These are phyloP conservation scores for Escarpia spicata DNA, from an alignment of 2,888 invertebrate genomes.

Conservation along the genomic window DNA sequence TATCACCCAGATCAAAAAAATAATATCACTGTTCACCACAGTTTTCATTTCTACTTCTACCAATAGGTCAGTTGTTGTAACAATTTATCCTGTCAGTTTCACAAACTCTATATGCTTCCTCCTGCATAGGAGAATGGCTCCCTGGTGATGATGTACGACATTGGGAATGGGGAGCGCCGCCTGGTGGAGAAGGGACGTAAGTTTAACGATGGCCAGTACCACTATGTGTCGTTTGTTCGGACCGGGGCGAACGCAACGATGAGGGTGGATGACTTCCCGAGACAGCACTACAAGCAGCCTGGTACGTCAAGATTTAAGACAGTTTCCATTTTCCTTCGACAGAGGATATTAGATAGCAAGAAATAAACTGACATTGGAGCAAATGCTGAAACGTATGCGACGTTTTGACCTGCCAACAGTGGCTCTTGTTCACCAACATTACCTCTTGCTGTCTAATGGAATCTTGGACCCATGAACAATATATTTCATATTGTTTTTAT, in stretches of 20 bases:
- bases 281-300: not conserved
- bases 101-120: not conserved
- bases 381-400: too few relatives aligned
- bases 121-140: slow-evolving; percentile 55
- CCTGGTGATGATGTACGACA: slow-evolving; percentile 56
- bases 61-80: not conserved
- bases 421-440: too few relatives aligned
- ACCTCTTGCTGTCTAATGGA: too few relatives aligned
- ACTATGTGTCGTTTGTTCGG: slow-evolving; percentile 57
- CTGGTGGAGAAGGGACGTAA: slow-evolving; percentile 41
- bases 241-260: slow-evolving; percentile 52
- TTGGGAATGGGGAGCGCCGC: slow-evolving; percentile 48
- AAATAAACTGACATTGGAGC: too few relatives aligned
- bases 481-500: too few relatives aligned
- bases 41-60: too few relatives aligned
- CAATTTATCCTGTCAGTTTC: not conserved
- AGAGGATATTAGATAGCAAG: too few relatives aligned
- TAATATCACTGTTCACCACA: too few relatives aligned
- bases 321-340: too few relatives aligned
- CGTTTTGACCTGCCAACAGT: too few relatives aligned
- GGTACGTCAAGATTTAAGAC: slow-evolving; percentile 4
- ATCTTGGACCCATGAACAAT: too few relatives aligned
- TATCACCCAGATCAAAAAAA: too few relatives aligned
- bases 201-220: slow-evolving; percentile 60
- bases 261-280: slow-evolving; percentile 50